Base-by-base conservation (phyloP, 2,888 invertebrate genomes). In the Drosophila paranaensis region DNA sequence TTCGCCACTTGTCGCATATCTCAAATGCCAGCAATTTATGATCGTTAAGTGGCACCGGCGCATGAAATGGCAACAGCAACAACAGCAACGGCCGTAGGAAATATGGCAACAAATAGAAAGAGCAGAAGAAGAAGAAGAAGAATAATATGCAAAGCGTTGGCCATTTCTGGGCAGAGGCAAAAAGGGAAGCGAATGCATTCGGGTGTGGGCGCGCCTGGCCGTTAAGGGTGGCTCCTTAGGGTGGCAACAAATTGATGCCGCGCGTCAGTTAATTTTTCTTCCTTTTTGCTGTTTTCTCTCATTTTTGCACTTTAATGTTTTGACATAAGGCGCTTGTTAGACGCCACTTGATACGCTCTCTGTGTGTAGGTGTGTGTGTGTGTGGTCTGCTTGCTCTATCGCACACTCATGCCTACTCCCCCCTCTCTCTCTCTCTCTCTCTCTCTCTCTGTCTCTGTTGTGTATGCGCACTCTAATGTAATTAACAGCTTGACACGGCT, bases 261-360 rank as follows among this genome's bases (percentile, higher is more conserved):
- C 75, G 71, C 78, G 79, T 78, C 82, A 68, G 79, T 80, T 81
- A 75, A 80, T 78, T 81, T 50, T 16, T 11, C 33, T 33, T 33
- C 33, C 33, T 48, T n/a, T n/a, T 27, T n/a, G 8, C 9, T 0
- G 5, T 20, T n/a, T n/a, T 16, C 48, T 16, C 33, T 50, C 50
- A 50, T 35, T 33, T 54, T 2, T 78, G 78, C 82, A 75, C 82
- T 80, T 80, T 80, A 80, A 80, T 81, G 79, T 72, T 80, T 71
- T 79, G 82, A 79, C 82, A 79, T 82, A 78, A 75, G 70, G 67
- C 82, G 75, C 62, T 78, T 80, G 79, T 80, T 80, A 80, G 75
- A 81, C 64, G 69, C 78, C 79, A 81, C 81, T 79, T 81, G 74
- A 72, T 58, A 63, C 46, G 16, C 45, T 25, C 20, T 20, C 39